These are phyloP conservation scores for Meandrusa payeni DNA, from an alignment of 2,888 invertebrate species.

Conservation along the genomic window DNA sequence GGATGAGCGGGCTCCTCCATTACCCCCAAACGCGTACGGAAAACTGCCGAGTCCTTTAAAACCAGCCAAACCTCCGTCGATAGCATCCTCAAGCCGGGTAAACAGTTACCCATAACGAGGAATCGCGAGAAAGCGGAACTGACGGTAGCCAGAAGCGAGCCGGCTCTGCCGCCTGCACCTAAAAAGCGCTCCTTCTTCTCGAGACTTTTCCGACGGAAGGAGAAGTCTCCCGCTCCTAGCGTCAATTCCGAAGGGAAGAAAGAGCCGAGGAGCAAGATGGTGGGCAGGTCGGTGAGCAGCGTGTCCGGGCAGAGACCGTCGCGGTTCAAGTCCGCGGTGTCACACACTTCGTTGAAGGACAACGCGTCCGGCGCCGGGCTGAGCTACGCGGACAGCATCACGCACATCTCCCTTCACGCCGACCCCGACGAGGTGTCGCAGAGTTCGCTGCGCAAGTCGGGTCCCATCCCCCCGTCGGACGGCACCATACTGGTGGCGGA, in stretches of 20 bases:
- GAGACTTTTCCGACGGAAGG: slow-evolving; percentile 65
- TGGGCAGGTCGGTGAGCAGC: slow-evolving; percentile 82
- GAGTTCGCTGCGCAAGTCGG: slow-evolving; percentile 38
- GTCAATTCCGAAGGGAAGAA: slow-evolving; percentile 58
- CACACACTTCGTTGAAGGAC: slow-evolving; percentile 68
- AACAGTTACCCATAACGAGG: slow-evolving; percentile 52
- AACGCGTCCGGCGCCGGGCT: slow-evolving; percentile 62
- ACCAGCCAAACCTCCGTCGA: slow-evolving; percentile 69
- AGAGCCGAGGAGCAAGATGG: slow-evolving; percentile 59
- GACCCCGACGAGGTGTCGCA: slow-evolving; percentile 66
- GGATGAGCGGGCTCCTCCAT: slow-evolving; percentile 84
- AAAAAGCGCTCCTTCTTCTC: slow-evolving; percentile 75
- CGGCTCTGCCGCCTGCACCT: slow-evolving; percentile 60
- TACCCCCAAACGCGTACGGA: slow-evolving; percentile 89
- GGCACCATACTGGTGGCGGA: slow-evolving; percentile 82
- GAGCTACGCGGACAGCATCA: slow-evolving; percentile 80
- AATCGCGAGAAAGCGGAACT: slow-evolving; percentile 44
- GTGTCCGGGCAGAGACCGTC: slow-evolving; percentile 81
- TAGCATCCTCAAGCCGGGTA: slow-evolving; percentile 61
- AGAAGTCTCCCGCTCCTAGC: slow-evolving; percentile 70
- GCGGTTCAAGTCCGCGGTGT: slow-evolving; percentile 61
- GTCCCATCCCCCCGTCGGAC: slow-evolving; percentile 73
- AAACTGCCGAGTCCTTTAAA: slow-evolving; percentile 65
- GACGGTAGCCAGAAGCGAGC: slow-evolving; percentile 61
- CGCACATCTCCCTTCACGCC: slow-evolving; percentile 85